phyloP scores from a whole-genome alignment of 2,888 invertebrate species.

The Podotricha telesiphe region DNA sequence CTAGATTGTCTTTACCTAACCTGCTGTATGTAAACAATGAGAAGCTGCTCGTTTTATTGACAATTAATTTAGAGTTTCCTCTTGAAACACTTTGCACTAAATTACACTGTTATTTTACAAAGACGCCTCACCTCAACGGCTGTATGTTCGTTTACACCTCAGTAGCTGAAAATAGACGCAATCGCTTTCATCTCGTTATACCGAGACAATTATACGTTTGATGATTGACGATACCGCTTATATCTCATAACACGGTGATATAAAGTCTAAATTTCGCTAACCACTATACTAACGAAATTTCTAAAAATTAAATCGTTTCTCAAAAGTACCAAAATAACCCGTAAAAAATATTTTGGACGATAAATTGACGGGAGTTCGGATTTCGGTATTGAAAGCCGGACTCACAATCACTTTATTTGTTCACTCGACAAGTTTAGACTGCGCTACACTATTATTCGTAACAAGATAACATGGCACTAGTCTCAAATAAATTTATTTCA shows the following conservation, averaged over 20 bases:
- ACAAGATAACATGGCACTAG: too few species aligned
- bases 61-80: too few species aligned
- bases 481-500: too few species aligned
- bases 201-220: constrained; percentile 71
- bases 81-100: not conserved
- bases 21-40: too few species aligned
- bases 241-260: constrained; percentile 59
- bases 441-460: too few species aligned
- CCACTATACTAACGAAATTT: constrained; percentile 36
- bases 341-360: constrained; percentile 3
- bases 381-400: too few species aligned
- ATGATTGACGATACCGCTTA: constrained; percentile 69
- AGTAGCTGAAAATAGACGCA: constrained; percentile 66
- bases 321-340: not conserved
- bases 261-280: constrained; percentile 61
- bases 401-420: too few species aligned
- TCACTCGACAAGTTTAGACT: too few species aligned
- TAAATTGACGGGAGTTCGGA: constrained; percentile 33
- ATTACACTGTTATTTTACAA: not conserved
- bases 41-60: too few species aligned
- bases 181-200: constrained; percentile 79
- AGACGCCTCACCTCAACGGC: constrained; percentile 30
- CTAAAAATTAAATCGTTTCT: constrained; percentile 15
- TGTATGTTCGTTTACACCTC: constrained; percentile 52
- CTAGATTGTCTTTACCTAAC: too few species aligned